Percentiles rank a stretch among this genome's conserved stretches.
Conservation (phyloP, 2,888 invertebrate genomes). For the Chymomyza amoena region DNA sequence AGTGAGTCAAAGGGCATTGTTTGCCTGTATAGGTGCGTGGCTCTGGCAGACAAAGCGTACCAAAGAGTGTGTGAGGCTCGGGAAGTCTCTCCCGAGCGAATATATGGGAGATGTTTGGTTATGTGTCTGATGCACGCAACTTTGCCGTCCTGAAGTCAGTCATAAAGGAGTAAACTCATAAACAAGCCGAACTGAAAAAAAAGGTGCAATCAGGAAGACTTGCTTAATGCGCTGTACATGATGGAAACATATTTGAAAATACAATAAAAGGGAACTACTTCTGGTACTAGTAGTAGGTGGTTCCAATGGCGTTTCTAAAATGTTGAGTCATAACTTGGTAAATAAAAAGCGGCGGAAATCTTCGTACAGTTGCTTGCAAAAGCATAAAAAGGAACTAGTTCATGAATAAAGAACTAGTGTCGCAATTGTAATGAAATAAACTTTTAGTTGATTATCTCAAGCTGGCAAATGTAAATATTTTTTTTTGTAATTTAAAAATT, state of each 20-base stretch:
- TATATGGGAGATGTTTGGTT: constrained; percentile 17
- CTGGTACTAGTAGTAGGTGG: no score
- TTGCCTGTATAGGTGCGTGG: constrained; percentile 31
- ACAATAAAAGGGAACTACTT: no score
- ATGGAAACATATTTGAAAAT: background rate
- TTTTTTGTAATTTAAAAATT: no score
- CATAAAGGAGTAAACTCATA: constrained; percentile 55
- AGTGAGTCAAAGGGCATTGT: constrained; percentile 60
- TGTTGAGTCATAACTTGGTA: no score
- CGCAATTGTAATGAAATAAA: no score
- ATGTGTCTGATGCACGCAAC: constrained; percentile 52
- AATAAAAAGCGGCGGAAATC: no score
- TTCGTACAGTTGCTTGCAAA: no score
- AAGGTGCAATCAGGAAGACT: background rate
- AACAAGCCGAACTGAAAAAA: constrained; percentile 40
- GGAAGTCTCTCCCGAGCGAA: background rate
- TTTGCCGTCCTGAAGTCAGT: constrained; percentile 46
- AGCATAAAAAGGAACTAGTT: no score
- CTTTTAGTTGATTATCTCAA: no score
- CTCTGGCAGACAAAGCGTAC: constrained; percentile 9
- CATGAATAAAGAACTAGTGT: no score
- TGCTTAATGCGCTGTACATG: constrained; percentile 20
- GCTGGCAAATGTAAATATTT: no score
- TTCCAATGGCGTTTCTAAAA: no score
- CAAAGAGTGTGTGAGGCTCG: constrained; percentile 20